These are phyloP conservation scores for Tetheella fluctuosa DNA, from an alignment of 2,888 invertebrate species.

Conservation along the genomic window DNA sequence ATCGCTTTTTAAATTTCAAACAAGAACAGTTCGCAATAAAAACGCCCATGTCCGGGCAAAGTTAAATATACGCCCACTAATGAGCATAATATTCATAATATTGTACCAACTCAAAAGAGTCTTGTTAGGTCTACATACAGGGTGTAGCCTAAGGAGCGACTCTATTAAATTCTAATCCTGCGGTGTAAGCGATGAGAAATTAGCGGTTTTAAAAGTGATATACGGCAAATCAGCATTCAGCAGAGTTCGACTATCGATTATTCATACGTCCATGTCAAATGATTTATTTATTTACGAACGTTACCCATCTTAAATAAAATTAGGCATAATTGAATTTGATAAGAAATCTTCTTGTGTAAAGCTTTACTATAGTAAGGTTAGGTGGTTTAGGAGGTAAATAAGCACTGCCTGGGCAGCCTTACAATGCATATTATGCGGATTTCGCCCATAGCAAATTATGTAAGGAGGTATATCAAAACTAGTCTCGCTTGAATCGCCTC, in stretches of 20 bases:
- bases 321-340: too few relatives aligned
- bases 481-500: slow-evolving; percentile 21
- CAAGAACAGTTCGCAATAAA: slow-evolving; percentile 28
- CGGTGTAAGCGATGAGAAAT: slow-evolving; percentile 47
- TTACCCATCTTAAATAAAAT: too few relatives aligned
- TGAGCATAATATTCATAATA: slow-evolving; percentile 81
- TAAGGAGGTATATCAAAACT: neutral
- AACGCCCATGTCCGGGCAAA: slow-evolving; percentile 25
- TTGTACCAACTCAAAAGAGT: slow-evolving; percentile 70
- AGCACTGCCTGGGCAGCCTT: too few relatives aligned
- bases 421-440: too few relatives aligned
- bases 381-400: too few relatives aligned
- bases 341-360: too few relatives aligned
- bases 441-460: too few relatives aligned
- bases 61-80: slow-evolving; percentile 72
- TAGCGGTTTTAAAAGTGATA: slow-evolving; percentile 24
- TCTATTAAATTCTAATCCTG: slow-evolving; percentile 79
- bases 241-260: too few relatives aligned
- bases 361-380: too few relatives aligned
- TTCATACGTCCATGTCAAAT: too few relatives aligned
- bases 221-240: too few relatives aligned
- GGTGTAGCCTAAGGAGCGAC: slow-evolving; percentile 68
- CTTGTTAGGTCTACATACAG: slow-evolving; percentile 75
- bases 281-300: too few relatives aligned
- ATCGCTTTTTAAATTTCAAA: slow-evolving; percentile 17